Evolutionary conservation across 2,888 invertebrate species (phyloP).

Genomic region (Myopa tessellatipennis): DNA sequence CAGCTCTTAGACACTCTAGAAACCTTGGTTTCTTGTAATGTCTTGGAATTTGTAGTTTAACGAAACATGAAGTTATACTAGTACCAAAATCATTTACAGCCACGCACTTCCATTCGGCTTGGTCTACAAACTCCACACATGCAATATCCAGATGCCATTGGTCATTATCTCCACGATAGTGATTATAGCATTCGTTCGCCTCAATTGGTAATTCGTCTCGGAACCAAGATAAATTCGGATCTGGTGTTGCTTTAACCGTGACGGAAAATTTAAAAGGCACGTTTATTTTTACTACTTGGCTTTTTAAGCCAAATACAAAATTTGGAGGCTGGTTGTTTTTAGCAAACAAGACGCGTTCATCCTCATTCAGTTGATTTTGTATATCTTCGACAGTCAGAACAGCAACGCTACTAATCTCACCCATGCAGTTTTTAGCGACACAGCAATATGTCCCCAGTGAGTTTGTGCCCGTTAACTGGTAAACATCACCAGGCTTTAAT

Average conservation of each 20-base stretch:
- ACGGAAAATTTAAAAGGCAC: slow-evolving; percentile 84
- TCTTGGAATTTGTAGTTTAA: slow-evolving; percentile 85
- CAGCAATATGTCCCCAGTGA: slow-evolving; percentile 91
- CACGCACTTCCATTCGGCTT: slow-evolving; percentile 93
- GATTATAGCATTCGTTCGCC: slow-evolving; percentile 75
- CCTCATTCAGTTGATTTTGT: slow-evolving; percentile 87
- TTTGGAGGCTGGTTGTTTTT: slow-evolving; percentile 87
- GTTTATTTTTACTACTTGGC: slow-evolving; percentile 84
- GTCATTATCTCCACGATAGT: slow-evolving; percentile 77
- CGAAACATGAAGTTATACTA: slow-evolving; percentile 86
- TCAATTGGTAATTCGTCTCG: slow-evolving; percentile 85
- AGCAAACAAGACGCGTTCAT: slow-evolving; percentile 74
- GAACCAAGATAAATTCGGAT: slow-evolving; percentile 88
- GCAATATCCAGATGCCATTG: slow-evolving; percentile 79
- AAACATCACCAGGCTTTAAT: slow-evolving; percentile 90
- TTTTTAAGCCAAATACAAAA: slow-evolving; percentile 84
- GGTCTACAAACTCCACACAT: slow-evolving; percentile 83
- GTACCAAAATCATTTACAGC: slow-evolving; percentile 91
- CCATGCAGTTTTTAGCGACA: slow-evolving; percentile 91
- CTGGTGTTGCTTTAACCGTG: slow-evolving; percentile 84
- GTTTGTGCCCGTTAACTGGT: slow-evolving; percentile 90
- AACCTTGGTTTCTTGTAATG: slow-evolving; percentile 91
- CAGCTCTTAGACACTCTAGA: slow-evolving; percentile 85
- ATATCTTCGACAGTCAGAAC: slow-evolving; percentile 91
- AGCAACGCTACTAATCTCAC: slow-evolving; percentile 86